These are phyloP conservation scores for Dysmachus trigonus DNA, from an alignment of 2,888 invertebrate genomes.

Conservation along the genomic window DNA sequence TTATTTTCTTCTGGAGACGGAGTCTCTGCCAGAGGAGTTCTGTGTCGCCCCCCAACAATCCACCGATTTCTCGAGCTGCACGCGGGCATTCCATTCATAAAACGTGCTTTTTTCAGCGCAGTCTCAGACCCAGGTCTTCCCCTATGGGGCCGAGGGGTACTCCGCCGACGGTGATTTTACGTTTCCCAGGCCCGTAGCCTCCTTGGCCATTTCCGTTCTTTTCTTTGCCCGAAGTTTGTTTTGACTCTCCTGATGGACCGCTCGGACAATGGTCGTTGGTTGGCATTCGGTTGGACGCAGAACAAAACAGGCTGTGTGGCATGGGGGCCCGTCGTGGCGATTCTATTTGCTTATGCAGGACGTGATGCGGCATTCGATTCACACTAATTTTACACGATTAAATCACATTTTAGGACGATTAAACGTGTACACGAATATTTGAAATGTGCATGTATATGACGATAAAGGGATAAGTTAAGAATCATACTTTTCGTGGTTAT, in stretches of 20 bases:
- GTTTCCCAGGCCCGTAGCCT: background rate
- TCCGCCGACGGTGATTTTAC: background rate
- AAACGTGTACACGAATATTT: background rate
- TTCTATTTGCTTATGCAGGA: background rate
- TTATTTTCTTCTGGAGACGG: background rate
- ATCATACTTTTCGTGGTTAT: background rate
- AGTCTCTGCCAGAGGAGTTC: background rate
- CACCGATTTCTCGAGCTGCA: background rate
- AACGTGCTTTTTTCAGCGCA: conserved; percentile 17
- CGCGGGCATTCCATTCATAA: conserved; percentile 30
- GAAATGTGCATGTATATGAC: background rate
- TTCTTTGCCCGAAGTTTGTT: conserved; percentile 9
- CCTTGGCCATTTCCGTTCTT: conserved; percentile 14
- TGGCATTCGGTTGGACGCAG: background rate
- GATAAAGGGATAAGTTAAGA: background rate
- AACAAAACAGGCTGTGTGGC: background rate
- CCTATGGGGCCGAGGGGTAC: background rate
- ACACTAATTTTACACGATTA: background rate
- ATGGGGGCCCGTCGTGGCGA: background rate
- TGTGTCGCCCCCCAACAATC: background rate
- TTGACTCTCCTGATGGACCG: background rate
- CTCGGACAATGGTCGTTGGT: background rate
- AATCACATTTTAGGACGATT: conserved; percentile 8
- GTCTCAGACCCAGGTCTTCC: background rate
- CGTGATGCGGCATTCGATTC: conserved; percentile 20